Percentiles rank a stretch among this genome's conserved stretches.
phyloP scores from a whole-genome alignment of 2,888 invertebrate species.

The Hypomecis atomaria region DNA sequence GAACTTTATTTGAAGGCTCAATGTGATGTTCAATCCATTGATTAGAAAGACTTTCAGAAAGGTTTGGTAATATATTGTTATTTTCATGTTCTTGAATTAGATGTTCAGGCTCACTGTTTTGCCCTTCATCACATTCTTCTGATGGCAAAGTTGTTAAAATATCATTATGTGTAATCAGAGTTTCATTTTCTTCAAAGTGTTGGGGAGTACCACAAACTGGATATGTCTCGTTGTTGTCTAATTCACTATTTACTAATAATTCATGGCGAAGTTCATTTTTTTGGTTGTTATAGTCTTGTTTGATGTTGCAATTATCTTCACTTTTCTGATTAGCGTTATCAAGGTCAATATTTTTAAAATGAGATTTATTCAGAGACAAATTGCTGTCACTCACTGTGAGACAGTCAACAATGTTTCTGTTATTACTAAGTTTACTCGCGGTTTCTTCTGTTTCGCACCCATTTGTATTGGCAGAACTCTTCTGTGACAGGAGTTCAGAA shows the following conservation, averaged over 20 bases:
- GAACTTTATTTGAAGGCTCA: background rate
- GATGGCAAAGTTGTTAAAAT: background rate
- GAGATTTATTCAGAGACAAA: background rate
- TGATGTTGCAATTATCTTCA: background rate
- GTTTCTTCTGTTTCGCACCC: background rate
- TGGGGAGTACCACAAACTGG: background rate
- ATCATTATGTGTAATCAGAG: background rate
- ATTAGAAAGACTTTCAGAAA: background rate
- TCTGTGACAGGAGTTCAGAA: slow-evolving; percentile 1
- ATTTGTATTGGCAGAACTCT: background rate
- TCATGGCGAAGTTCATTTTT: background rate
- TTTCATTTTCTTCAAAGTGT: slow-evolving; percentile 1
- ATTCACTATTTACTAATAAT: background rate
- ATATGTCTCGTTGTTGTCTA: background rate
- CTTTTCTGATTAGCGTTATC: background rate
- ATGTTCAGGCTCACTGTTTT: background rate
- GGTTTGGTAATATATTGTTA: background rate
- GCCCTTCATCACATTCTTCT: background rate
- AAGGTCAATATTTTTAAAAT: background rate
- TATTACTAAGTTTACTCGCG: background rate
- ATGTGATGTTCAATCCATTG: slow-evolving; percentile 3
- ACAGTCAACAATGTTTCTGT: background rate
- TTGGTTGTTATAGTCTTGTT: background rate
- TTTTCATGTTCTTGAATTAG: background rate
- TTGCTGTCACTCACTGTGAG: background rate